Base-by-base conservation (phyloP, 2,888 invertebrate species). In the Thecocarcelia acutangulata region DNA sequence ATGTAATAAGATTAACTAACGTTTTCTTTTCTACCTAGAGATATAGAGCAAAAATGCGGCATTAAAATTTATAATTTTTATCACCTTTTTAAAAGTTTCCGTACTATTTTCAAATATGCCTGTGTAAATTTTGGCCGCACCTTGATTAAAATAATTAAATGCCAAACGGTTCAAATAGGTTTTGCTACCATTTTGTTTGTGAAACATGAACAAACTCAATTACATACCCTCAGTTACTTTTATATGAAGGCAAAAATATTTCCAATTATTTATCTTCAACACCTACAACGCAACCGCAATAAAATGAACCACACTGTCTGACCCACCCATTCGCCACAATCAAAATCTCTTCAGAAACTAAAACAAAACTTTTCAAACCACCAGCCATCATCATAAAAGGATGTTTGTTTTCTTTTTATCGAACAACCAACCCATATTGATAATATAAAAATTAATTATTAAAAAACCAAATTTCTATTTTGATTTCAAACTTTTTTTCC, bases 401-500 rank as follows among this genome's bases (percentile, higher is more conserved):
- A 68, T 78, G 28, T 44, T 12, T 24, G 44, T 46, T 61, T 61
- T 56, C 24, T 33, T 58, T 50, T 48, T 70, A 78, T 37, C 48
- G 33, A 37, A 37, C 42, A 58, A 48, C 70, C 68, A 70, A 59
- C 64, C 76, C 80, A 80, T 81, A 77, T 77, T 77, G 68, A 73
- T 78, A 64, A 59, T 74, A 74, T 42, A 72, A 82, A 69, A 78
- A 78, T 78, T 82, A 82, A 82, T 82, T 82, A 75, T 74, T 66
- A 70, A 73, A 76, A 63, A 54, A 42, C 8, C 56, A 64, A 11
- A 58, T 24, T 50, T 69, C 28, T 78, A 68, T 63, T 69, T 78
- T 58, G 48, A 50, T 77, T 78, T 66, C 42, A 37, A 68, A 46
- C 48, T 77, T 73, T 77, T 58, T 48, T 61, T 73, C 42, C 59